Evolutionary conservation across 2,113 vertebrate genomes (phyloP).

Genomic region (Nibea coibor): DNA sequence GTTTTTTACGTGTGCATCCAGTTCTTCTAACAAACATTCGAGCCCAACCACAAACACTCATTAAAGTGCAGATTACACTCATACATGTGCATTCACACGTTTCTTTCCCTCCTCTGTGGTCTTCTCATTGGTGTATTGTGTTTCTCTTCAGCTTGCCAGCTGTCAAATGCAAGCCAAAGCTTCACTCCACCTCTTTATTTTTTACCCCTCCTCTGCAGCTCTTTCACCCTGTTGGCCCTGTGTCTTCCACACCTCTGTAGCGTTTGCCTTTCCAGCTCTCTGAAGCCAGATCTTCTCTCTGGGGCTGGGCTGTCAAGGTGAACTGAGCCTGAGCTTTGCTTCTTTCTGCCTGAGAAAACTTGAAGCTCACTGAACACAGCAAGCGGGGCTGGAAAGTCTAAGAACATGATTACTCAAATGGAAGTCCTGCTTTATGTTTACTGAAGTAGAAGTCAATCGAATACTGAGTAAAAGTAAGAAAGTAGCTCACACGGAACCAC

Average conservation of each 20-base stretch:
- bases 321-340: constrained; percentile 50
- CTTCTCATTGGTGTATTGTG: constrained; percentile 43
- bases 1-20: constrained; percentile 9
- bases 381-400: constrained; percentile 13
- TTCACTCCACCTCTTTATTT: constrained; percentile 46
- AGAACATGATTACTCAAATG: constrained; percentile 23
- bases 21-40: constrained; percentile 21
- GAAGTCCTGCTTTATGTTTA: constrained; percentile 29
- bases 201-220: constrained; percentile 39
- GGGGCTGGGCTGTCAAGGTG: constrained; percentile 68
- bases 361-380: constrained; percentile 32
- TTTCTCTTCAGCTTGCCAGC: constrained; percentile 61
- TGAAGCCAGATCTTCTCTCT: constrained; percentile 66
- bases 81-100: constrained; percentile 14
- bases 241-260: constrained; percentile 51
- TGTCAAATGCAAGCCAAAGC: constrained; percentile 61
- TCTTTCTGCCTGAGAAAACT: constrained; percentile 48
- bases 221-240: constrained; percentile 41
- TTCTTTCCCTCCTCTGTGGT: constrained; percentile 43
- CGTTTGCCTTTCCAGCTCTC: constrained; percentile 34
- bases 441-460: background rate
- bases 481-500: background rate
- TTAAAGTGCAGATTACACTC: constrained; percentile 42
- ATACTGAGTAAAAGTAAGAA: background rate
- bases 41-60: constrained; percentile 9